phyloP scores from a whole-genome alignment of 2,113 vertebrate genomes.

The Salvelinus sp. region DNA sequence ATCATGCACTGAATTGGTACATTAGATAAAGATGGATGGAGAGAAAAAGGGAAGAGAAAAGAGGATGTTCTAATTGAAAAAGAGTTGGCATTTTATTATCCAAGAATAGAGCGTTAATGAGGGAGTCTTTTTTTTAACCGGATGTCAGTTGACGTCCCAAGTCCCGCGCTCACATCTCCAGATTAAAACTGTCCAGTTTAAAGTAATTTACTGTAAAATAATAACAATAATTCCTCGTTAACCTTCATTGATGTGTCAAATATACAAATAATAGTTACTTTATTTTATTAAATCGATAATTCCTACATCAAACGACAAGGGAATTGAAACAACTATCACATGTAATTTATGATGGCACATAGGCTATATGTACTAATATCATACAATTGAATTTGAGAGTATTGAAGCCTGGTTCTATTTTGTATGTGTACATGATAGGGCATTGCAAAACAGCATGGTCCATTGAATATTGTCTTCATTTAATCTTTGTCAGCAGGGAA shows the following conservation, averaged over 20 bases:
- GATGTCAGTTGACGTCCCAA: conserved; percentile 72
- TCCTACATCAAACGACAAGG: neutral
- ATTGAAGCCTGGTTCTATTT: neutral
- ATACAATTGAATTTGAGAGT: neutral
- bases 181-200: conserved; percentile 52
- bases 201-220: conserved; percentile 27
- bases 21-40: conserved; percentile 59
- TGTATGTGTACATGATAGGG: neutral
- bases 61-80: conserved; percentile 76
- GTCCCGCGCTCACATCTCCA: conserved; percentile 66
- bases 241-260: conserved; percentile 25
- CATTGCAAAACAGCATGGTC: neutral
- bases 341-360: too few species aligned
- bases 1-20: conserved; percentile 77
- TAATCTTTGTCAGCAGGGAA: neutral
- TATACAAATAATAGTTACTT: conserved; percentile 11
- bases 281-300: neutral
- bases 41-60: conserved; percentile 65
- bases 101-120: conserved; percentile 74
- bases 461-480: neutral
- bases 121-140: conserved; percentile 60
- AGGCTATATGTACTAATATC: neutral
- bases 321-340: neutral
- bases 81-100: conserved; percentile 80
- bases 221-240: conserved; percentile 37